Percentiles rank a stretch among this genome's conserved stretches.
phyloP scores from a whole-genome alignment of 2,113 vertebrate species.

The Suricata suricatta region DNA sequence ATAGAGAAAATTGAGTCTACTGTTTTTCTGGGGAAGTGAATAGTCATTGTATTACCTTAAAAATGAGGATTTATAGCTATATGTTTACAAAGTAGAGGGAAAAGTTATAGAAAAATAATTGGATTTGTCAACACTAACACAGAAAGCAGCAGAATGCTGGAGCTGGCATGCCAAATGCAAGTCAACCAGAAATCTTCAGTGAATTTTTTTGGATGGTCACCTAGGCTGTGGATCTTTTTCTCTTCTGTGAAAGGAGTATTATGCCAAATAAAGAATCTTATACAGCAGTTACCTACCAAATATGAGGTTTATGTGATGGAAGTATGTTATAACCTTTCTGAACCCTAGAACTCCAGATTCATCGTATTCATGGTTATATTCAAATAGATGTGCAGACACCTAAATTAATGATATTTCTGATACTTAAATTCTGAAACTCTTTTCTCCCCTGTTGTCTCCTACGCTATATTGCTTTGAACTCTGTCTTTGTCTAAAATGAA shows the following conservation, averaged over 20 bases:
- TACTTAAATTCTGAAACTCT: not conserved
- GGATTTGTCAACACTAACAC: not conserved
- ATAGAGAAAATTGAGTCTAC: not conserved
- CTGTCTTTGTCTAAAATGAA: slow-evolving; percentile 1
- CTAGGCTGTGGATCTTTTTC: not conserved
- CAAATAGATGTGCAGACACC: not conserved
- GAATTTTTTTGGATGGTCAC: not conserved
- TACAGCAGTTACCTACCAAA: not conserved
- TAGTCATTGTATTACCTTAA: not conserved
- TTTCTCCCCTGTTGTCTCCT: not conserved
- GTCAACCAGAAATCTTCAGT: not conserved
- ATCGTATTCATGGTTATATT: not conserved
- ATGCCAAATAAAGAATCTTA: not conserved
- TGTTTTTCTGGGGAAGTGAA: not conserved
- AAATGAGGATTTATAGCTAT: not conserved
- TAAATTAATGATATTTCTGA: not conserved
- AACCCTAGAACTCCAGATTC: not conserved
- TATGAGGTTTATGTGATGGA: not conserved
- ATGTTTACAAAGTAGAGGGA: not conserved
- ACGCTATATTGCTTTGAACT: not conserved
- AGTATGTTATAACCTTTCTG: not conserved
- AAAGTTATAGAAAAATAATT: not conserved
- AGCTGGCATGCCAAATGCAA: not conserved
- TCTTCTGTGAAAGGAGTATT: not conserved
- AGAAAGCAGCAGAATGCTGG: not conserved